phyloP scores from a whole-genome alignment of 2,797 vertebrate genomes.

The Aldrovandia affinis region DNA sequence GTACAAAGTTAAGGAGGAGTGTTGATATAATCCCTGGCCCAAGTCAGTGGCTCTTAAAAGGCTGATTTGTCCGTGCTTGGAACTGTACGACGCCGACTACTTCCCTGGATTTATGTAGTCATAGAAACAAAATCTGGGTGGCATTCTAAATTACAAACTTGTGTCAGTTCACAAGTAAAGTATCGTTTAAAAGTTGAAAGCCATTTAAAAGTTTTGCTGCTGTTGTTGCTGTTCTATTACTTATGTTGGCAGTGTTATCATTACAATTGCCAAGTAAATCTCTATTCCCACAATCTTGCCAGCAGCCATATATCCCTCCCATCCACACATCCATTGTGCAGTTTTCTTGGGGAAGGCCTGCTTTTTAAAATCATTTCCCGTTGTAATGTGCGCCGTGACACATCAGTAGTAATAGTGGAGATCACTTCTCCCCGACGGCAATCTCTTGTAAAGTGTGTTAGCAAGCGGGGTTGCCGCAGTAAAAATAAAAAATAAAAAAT shows the following conservation, averaged over 20 bases:
- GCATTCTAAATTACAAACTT: neutral
- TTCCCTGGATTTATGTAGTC: neutral
- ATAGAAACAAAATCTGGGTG: neutral
- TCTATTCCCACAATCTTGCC: neutral
- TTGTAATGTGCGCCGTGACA: conserved; percentile 6
- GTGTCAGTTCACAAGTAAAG: neutral
- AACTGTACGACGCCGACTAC: neutral
- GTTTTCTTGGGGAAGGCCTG: conserved; percentile 7
- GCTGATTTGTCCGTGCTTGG: too few species aligned
- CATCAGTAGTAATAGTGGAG: conserved; percentile 12
- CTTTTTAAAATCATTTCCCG: neutral
- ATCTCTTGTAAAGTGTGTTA: neutral
- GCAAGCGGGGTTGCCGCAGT: neutral
- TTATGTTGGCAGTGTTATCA: neutral
- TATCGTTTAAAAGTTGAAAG: neutral
- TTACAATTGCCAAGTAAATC: conserved; percentile 12
- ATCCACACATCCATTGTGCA: neutral
- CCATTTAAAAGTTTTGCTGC: neutral
- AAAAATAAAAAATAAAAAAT: neutral
- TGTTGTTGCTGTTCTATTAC: neutral
- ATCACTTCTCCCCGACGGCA: conserved; percentile 3
- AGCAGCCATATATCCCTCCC: neutral
- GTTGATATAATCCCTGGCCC: too few species aligned
- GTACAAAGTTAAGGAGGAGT: too few species aligned
- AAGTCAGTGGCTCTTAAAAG: too few species aligned